A percentile compares a stretch with the other conserved stretches of the same genome.
Evolutionary conservation across 2,888 invertebrate species (phyloP).

Genomic region (Pseudococcus jackbeardsleyi): DNA sequence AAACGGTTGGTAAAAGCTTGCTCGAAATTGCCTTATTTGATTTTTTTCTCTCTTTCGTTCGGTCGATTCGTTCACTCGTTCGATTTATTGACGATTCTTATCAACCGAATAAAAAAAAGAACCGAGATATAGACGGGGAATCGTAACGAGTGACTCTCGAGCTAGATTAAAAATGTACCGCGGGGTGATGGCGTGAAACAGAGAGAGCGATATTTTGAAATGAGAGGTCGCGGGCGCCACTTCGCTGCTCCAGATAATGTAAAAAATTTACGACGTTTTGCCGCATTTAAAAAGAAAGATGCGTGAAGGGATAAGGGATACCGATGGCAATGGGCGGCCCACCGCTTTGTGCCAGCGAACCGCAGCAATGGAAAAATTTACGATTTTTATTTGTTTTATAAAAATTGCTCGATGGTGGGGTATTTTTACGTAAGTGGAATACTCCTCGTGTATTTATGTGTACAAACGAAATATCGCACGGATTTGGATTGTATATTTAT

Average conservation of each 20-base stretch:
- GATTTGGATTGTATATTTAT: neutral
- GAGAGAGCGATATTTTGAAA: neutral
- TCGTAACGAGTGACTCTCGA: neutral
- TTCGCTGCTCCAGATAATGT: neutral
- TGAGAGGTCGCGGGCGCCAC: too few relatives aligned
- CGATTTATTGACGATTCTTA: conserved; percentile 11
- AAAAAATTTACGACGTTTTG: conserved; percentile 26
- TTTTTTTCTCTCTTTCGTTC: neutral
- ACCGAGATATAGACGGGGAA: neutral
- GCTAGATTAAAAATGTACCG: neutral
- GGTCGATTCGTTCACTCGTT: neutral
- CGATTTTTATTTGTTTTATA: conserved; percentile 5
- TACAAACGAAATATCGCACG: neutral
- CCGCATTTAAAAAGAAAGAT: neutral
- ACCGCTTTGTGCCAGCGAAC: neutral
- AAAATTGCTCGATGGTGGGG: neutral
- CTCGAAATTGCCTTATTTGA: conserved; percentile 16
- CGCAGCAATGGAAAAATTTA: neutral
- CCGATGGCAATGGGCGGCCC: neutral
- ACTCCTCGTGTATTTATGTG: too few relatives aligned
- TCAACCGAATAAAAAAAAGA: neutral
- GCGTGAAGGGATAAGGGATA: neutral
- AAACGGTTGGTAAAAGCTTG: neutral
- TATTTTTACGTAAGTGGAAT: neutral
- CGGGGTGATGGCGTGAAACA: neutral